A percentile compares a stretch with the other conserved stretches of the same genome.
Conservation (phyloP, 2,113 vertebrate species). For the Brachypteracias leptosomus region DNA sequence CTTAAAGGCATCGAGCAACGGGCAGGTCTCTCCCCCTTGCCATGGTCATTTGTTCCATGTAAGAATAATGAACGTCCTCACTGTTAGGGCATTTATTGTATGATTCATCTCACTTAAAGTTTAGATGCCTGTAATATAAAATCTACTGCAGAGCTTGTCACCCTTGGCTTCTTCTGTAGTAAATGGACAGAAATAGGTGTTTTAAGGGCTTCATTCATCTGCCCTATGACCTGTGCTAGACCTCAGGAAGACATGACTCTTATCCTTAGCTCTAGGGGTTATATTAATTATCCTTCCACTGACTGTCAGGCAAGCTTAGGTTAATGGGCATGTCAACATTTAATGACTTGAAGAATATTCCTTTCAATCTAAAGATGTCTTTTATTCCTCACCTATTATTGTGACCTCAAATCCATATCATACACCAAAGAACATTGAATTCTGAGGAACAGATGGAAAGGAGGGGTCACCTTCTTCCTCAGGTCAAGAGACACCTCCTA, state of each 20-base stretch:
- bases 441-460: neutral
- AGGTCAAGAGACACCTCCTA: neutral
- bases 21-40: neutral
- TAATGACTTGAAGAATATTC: slow-evolving; percentile 17
- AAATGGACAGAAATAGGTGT: slow-evolving; percentile 10
- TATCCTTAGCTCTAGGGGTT: neutral
- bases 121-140: neutral
- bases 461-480: neutral
- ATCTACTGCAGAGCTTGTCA: neutral
- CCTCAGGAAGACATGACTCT: slow-evolving; percentile 5
- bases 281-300: slow-evolving; percentile 3
- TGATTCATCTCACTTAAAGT: slow-evolving; percentile 38
- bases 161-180: neutral
- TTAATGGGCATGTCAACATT: slow-evolving; percentile 7
- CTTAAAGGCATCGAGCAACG: neutral
- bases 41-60: neutral
- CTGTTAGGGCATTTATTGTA: neutral
- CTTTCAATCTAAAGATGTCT: slow-evolving; percentile 1
- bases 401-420: neutral
- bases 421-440: neutral
- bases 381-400: slow-evolving; percentile 9
- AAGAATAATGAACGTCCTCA: neutral
- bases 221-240: neutral
- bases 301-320: neutral
- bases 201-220: slow-evolving; percentile 20